Evolutionary conservation across 2,113 vertebrate genomes (phyloP).

Genomic region (Dicrurus megarhynchus): DNA sequence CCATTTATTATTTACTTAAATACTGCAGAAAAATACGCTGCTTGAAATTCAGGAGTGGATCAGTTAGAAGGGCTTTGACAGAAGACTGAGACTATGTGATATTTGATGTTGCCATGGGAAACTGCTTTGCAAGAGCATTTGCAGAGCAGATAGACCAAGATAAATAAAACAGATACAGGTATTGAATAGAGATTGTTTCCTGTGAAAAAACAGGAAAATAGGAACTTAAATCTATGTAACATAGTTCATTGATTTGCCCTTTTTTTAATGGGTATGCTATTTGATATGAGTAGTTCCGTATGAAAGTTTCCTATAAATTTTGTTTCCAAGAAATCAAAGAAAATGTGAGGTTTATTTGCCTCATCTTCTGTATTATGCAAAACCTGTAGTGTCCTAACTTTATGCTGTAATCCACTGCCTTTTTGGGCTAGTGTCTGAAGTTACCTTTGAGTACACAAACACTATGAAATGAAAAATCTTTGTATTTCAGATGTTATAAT

Average conservation of each 20-base stretch:
- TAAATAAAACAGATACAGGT: conserved; percentile 70
- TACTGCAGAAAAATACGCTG: background rate
- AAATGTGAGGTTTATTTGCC: background rate
- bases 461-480: background rate
- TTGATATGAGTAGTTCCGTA: background rate
- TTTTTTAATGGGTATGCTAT: background rate
- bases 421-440: background rate
- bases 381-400: background rate
- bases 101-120: conserved; percentile 71
- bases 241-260: background rate
- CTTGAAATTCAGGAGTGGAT: conserved; percentile 16
- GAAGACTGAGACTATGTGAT: conserved; percentile 32
- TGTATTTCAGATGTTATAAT: background rate
- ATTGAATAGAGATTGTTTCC: conserved; percentile 34
- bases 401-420: background rate
- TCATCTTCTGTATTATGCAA: background rate
- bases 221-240: background rate
- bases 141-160: conserved; percentile 68
- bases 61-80: background rate
- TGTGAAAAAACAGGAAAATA: conserved; percentile 32
- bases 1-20: background rate
- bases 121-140: conserved; percentile 65
- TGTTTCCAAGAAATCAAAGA: background rate
- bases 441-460: background rate
- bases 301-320: background rate